These are phyloP conservation scores for Sisor rabdophorus DNA, from an alignment of 2,113 vertebrate genomes.

Conservation along the genomic window DNA sequence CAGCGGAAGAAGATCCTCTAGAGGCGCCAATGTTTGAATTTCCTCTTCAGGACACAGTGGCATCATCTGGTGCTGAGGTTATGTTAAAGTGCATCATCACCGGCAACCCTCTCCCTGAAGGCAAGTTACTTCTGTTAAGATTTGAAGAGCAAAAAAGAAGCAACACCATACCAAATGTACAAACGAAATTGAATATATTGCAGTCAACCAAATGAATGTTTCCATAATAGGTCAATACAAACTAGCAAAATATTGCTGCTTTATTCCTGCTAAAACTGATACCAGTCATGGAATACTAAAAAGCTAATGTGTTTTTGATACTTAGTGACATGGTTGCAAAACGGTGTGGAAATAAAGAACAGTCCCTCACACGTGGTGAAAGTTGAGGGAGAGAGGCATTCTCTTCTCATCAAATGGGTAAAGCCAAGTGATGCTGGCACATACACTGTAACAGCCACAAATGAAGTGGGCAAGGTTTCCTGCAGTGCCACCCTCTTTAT, in stretches of 20 bases:
- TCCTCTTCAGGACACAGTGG: slow-evolving; percentile 78
- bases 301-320: slow-evolving; percentile 12
- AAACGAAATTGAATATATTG: too few relatives aligned
- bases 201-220: not conserved
- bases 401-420: slow-evolving; percentile 78
- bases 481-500: slow-evolving; percentile 80
- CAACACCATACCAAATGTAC: not conserved
- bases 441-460: slow-evolving; percentile 81
- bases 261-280: not conserved
- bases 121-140: slow-evolving; percentile 59
- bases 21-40: slow-evolving; percentile 94
- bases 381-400: slow-evolving; percentile 88
- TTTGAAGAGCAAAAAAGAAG: not conserved
- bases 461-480: slow-evolving; percentile 81
- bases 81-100: slow-evolving; percentile 87
- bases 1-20: slow-evolving; percentile 90
- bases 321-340: slow-evolving; percentile 83
- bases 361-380: slow-evolving; percentile 74
- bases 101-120: slow-evolving; percentile 85
- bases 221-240: not conserved
- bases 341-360: slow-evolving; percentile 66
- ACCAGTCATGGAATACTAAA: not conserved
- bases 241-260: not conserved
- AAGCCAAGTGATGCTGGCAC: slow-evolving; percentile 77
- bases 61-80: slow-evolving; percentile 76